Evolutionary conservation across 2,113 vertebrate genomes (phyloP).

Genomic region (Circaetus gallicus): DNA sequence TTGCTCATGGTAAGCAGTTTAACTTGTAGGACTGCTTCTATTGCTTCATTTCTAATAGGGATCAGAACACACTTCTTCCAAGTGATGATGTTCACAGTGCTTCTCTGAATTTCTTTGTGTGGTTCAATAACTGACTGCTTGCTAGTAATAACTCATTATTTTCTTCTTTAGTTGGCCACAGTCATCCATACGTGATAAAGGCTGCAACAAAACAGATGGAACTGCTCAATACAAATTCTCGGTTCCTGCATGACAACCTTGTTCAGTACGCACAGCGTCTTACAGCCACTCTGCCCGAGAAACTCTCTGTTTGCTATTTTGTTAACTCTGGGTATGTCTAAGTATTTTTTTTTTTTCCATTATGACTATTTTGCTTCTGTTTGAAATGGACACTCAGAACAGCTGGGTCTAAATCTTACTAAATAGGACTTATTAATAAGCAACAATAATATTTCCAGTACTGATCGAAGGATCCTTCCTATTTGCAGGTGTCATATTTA

Average conservation of each 20-base stretch:
- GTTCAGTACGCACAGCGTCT: slow-evolving; percentile 88
- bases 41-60: neutral
- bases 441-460: neutral
- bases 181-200: slow-evolving; percentile 88
- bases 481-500: neutral
- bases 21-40: neutral
- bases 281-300: slow-evolving; percentile 84
- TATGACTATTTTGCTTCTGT: neutral
- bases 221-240: slow-evolving; percentile 92
- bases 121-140: neutral
- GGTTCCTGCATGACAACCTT: slow-evolving; percentile 94
- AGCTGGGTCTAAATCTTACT: neutral
- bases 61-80: neutral
- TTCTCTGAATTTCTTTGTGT: neutral
- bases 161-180: slow-evolving; percentile 85
- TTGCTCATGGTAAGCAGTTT: slow-evolving; percentile 87
- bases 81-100: neutral
- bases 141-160: neutral
- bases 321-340: slow-evolving; percentile 92
- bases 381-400: neutral
- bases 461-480: neutral
- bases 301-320: slow-evolving; percentile 93
- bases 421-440: neutral
- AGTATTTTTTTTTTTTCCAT: neutral
- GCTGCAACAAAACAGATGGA: slow-evolving; percentile 92